These are phyloP conservation scores for Apaloderma vittatum DNA, from an alignment of 2,113 vertebrate species.

Conservation along the genomic window DNA sequence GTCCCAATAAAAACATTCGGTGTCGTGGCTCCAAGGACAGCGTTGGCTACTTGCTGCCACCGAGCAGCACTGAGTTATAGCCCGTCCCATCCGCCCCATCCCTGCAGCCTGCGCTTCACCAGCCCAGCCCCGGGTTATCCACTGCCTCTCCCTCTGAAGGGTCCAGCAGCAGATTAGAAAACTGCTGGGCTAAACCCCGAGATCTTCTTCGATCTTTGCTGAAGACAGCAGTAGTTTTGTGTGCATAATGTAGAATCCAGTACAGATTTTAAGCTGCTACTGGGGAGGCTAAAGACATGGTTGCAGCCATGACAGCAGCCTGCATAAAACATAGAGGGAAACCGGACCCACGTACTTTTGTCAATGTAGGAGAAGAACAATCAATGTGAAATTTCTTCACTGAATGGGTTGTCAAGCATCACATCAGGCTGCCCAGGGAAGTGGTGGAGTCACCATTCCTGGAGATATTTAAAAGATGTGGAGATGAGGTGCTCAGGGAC, in stretches of 20 bases:
- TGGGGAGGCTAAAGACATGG: background rate
- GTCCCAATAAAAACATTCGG: background rate
- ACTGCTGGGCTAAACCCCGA: slow-evolving; percentile 2
- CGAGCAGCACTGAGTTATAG: background rate
- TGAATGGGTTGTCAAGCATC: no score
- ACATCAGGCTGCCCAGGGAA: no score
- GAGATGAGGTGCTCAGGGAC: no score
- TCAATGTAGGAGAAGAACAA: background rate
- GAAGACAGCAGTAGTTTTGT: background rate
- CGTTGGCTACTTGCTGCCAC: background rate
- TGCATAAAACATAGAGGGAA: background rate
- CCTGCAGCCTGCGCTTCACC: background rate
- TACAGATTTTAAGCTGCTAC: background rate
- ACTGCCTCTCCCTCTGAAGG: background rate
- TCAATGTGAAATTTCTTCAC: background rate
- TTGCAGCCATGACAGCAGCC: background rate
- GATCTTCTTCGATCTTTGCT: background rate
- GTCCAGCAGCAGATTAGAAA: background rate
- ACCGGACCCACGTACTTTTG: background rate
- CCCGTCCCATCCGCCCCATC: background rate
- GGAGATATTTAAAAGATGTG: no score
- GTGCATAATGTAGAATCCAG: background rate
- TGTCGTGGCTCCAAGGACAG: background rate
- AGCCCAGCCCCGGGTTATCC: background rate
- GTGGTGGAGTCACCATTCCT: no score